Evolutionary conservation across 2,888 invertebrate genomes (phyloP), one percentile per base, ranked within the genome.

Genomic region (Drosophila longiperda): DNA sequence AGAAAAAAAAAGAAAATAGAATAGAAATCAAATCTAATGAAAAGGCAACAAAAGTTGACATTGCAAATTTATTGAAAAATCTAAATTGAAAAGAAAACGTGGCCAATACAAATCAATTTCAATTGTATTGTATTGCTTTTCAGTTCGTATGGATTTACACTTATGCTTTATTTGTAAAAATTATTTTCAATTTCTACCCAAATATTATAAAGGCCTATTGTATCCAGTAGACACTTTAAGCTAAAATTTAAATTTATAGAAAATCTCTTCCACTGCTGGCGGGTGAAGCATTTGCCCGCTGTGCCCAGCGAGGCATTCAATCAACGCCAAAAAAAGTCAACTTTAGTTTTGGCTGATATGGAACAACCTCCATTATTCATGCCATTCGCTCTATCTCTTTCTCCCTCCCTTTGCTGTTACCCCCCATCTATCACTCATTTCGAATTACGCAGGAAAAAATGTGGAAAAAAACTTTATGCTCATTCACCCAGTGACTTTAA

Each of bases 401-500:
- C 32, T 60, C 29, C 38, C 40, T 42, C 48, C 23, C n/a, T 20
- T 53, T 36, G 4, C 23, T 61, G 11, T 45, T 33, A 53, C 34
- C 23, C 36, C 59, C 38, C 55, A 69, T 80, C 69, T 69, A 66
- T 80, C 70, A 68, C 40, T 71, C 64, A 66, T 69, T 73, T 38
- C 48, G 55, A 52, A 78, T 62, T 52, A 66, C 67, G 49, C 66
- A 32, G 40, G 1, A 4, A 73, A 53, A 32, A 55, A 40, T 15
- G 15, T 50, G 57, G 57, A 79, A 63, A 61, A 66, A 55, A 54
- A 82, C 80, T 78, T 82, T 84, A 82, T 71, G 82, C 80, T 80
- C 80, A 78, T 69, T 87, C 86, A 70, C 66, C 79, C 72, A 52
- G 73, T 61, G 82, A 85, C 87, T 83, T 83, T 80, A 84, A 83